Evolutionary conservation across 1,140 invertebrate genomes (phyloP).

Genomic region (Atta texana): DNA sequence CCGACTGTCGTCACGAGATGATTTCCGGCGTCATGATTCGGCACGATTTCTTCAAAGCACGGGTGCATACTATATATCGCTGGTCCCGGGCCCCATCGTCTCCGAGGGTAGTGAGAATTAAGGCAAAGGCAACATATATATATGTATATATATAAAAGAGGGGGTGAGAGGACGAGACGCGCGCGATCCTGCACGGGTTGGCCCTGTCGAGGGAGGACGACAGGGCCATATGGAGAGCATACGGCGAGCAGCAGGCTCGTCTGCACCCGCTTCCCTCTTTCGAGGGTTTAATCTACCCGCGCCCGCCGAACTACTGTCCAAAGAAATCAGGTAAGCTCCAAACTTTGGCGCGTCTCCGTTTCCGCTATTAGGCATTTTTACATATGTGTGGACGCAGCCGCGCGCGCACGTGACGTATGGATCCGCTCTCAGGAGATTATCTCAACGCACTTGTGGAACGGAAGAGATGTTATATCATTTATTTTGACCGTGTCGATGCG

Average conservation of each 20-base stretch:
- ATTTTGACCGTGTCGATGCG: background rate
- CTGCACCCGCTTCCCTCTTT: conserved; percentile 77
- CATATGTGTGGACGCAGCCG: conserved; percentile 68
- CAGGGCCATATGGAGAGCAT: conserved; percentile 85
- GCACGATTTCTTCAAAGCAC: conserved; percentile 58
- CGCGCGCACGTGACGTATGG: conserved; percentile 76
- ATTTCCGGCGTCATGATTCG: conserved; percentile 57
- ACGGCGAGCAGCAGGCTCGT: conserved; percentile 82
- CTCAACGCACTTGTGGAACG: conserved; percentile 8
- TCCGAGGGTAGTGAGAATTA: conserved; percentile 72
- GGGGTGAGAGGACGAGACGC: conserved; percentile 68
- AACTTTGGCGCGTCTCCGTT: conserved; percentile 73
- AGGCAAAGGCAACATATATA: conserved; percentile 62
- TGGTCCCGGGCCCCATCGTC: conserved; percentile 32
- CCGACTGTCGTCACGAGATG: conserved; percentile 41
- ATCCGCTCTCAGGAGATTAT: conserved; percentile 42
- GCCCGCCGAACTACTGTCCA: conserved; percentile 83
- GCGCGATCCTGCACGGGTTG: conserved; percentile 71
- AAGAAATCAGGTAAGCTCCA: conserved; percentile 82
- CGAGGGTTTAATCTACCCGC: conserved; percentile 83
- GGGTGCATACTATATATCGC: conserved; percentile 42
- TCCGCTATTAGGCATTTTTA: conserved; percentile 76
- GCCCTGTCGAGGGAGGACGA: conserved; percentile 78
- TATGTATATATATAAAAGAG: conserved; percentile 15
- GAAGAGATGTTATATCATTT: conserved; percentile 20